Conservation (phyloP, 2,888 invertebrate species). For the Lochmaea capreae region DNA sequence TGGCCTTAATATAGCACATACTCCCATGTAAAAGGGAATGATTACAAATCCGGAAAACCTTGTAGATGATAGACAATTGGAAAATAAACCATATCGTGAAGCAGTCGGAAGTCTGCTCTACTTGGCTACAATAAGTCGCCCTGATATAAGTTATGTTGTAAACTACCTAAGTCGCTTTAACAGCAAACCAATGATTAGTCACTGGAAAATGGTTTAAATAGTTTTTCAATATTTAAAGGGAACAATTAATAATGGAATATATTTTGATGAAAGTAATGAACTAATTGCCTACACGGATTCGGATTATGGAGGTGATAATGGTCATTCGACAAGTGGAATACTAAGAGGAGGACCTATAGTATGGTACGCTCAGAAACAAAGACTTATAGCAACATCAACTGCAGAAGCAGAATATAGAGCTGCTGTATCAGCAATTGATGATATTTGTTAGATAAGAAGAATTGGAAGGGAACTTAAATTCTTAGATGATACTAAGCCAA, state of each 20-base stretch:
- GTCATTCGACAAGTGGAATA: constrained; percentile 51
- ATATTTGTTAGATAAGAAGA: constrained; percentile 53
- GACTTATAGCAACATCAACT: constrained; percentile 17
- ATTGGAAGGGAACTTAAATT: constrained; percentile 47
- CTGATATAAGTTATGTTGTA: constrained; percentile 54
- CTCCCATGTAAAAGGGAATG: constrained; percentile 54
- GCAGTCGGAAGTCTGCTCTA: constrained; percentile 38
- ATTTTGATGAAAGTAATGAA: constrained; percentile 44
- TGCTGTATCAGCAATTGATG: constrained; percentile 52
- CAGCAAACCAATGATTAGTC: constrained; percentile 38
- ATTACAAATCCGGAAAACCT: constrained; percentile 44
- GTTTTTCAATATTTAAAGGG: constrained; percentile 48
- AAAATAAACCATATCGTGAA: constrained; percentile 31
- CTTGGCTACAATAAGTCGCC: constrained; percentile 47
- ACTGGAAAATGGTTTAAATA: constrained; percentile 22
- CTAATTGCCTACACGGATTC: constrained; percentile 37
- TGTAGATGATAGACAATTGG: constrained; percentile 44
- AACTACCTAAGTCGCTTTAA: constrained; percentile 49
- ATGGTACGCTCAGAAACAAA: constrained; percentile 40
- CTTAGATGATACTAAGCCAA: constrained; percentile 28
- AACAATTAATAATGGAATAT: constrained; percentile 48
- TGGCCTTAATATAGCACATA: constrained; percentile 30
- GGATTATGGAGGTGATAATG: constrained; percentile 35
- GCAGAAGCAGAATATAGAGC: constrained; percentile 57
- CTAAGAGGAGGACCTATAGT: constrained; percentile 52